These are phyloP conservation scores for Cyprinodon brontotheroides DNA, from an alignment of 2,113 vertebrate genomes.

Conservation along the genomic window DNA sequence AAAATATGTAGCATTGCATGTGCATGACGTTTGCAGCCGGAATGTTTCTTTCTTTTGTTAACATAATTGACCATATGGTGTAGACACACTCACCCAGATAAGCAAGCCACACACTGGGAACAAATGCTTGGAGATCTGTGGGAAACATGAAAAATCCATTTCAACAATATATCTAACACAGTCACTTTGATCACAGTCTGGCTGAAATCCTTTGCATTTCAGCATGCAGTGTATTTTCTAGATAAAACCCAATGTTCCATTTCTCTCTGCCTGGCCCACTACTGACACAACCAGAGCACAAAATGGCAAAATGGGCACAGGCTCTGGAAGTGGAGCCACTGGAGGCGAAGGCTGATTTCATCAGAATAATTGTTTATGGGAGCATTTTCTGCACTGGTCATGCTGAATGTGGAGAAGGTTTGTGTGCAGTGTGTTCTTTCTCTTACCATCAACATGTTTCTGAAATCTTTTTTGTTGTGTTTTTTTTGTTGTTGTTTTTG, in stretches of 20 bases:
- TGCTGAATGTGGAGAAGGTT: constrained; percentile 36
- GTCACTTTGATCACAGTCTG: constrained; percentile 52
- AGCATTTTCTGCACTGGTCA: background rate
- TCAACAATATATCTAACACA: constrained; percentile 53
- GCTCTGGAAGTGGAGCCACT: constrained; percentile 11
- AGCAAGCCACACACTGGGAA: constrained; percentile 23
- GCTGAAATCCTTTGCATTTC: constrained; percentile 49
- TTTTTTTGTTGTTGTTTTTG: constrained; percentile 37
- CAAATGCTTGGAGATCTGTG: constrained; percentile 59
- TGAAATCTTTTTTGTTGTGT: constrained; percentile 62
- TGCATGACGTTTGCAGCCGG: constrained; percentile 13
- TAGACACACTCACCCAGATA: constrained; percentile 24
- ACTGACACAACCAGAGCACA: constrained; percentile 36
- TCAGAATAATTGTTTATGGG: constrained; percentile 15
- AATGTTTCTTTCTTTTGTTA: constrained; percentile 8
- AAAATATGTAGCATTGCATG: background rate
- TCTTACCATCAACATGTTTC: constrained; percentile 60
- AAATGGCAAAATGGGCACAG: constrained; percentile 19
- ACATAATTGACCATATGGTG: constrained; percentile 35
- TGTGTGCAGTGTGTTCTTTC: constrained; percentile 20
- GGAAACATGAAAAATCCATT: constrained; percentile 63
- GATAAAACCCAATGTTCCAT: constrained; percentile 38
- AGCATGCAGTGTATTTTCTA: constrained; percentile 33
- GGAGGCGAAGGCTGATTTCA: constrained; percentile 31
- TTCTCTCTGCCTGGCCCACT: background rate